Evolutionary conservation across 2,888 invertebrate species (phyloP), one percentile per base, ranked within the genome.

Genomic region (Archaeoteleia sp.): DNA sequence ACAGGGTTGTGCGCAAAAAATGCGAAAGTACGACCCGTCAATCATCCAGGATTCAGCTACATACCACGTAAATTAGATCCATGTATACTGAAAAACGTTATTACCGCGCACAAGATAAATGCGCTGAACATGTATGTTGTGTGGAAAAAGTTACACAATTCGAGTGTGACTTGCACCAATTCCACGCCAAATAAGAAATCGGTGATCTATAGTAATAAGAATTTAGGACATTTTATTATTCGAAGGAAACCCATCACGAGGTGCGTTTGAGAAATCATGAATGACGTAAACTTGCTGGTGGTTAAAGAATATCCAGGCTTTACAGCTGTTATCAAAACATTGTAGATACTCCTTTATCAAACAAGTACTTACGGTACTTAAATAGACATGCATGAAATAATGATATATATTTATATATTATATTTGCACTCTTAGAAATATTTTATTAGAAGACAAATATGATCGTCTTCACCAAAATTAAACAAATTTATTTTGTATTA

Each of bases 1-100:
- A 94, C 93, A n/a, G 94, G 93, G 87, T 71, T 92, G 63, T 92
- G 92, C 78, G 90, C 93, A 0, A 85, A 86, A 8, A 87, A 87
- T 3, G 89, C 91, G 0, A 85, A 86, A 1, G 77, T 93, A 1
- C 81, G 83, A 3, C 90, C 92, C 0, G 87, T 87, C 20, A 90
- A 92, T 85, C 89, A 91, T 84, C 86, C 89, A 1, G 87, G 89
- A 12, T 93, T 93, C 83, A 88, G 89, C 74, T 91, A 90, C 72
- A 76, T 82, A 40, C 85, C 84, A 77, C 86, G 85, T 75, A 87
- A 81, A 75, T 80, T 81, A 77, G 87, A 88, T 58, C 78, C 86
- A 14, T 90, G 90, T 72, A 85, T 86, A 15, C 86, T 88, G 34
- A 86, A 84, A 69, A 87, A 86, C 34, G 86, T 86, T 48, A 87